Percentiles rank a stretch among this genome's conserved stretches.
These are phyloP conservation scores for Chelonus insularis DNA, from an alignment of 1,140 invertebrate genomes.

Conservation along the genomic window DNA sequence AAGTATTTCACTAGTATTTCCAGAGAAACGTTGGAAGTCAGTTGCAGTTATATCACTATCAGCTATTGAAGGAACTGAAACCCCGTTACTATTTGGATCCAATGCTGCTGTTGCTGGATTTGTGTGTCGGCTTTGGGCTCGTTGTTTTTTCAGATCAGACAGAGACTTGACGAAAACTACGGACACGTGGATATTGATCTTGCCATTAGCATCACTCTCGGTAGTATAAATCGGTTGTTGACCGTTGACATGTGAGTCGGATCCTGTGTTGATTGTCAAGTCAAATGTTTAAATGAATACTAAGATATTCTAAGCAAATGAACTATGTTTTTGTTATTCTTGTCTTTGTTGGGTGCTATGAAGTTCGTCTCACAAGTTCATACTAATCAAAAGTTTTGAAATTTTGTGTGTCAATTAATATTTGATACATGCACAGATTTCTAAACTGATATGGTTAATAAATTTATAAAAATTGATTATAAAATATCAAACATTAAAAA, in stretches of 20 bases:
- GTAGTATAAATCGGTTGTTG: constrained; percentile 54
- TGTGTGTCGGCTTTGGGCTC: constrained; percentile 76
- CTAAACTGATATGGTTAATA: too few species aligned
- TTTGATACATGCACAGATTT: too few species aligned
- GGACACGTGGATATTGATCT: constrained; percentile 86
- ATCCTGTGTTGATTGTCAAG: constrained; percentile 48
- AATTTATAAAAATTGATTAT: too few species aligned
- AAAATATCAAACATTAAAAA: too few species aligned
- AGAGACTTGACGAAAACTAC: constrained; percentile 76
- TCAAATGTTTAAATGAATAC: constrained; percentile 51
- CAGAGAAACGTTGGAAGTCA: constrained; percentile 66
- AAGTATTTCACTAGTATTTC: constrained; percentile 69
- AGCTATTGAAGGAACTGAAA: constrained; percentile 55
- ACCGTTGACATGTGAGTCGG: constrained; percentile 33
- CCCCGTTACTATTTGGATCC: constrained; percentile 58
- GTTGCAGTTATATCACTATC: constrained; percentile 51
- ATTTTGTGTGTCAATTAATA: too few species aligned
- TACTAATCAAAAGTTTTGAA: too few species aligned
- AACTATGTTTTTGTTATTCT: too few species aligned
- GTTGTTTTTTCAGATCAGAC: constrained; percentile 87
- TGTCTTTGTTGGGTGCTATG: too few species aligned
- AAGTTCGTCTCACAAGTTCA: too few species aligned
- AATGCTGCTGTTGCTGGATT: constrained; percentile 46
- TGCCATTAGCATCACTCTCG: constrained; percentile 79
- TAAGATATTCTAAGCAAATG: too few species aligned